These are phyloP conservation scores for Caenorhabditis sp. DNA, from an alignment of 2,888 invertebrate genomes.

Conservation along the genomic window DNA sequence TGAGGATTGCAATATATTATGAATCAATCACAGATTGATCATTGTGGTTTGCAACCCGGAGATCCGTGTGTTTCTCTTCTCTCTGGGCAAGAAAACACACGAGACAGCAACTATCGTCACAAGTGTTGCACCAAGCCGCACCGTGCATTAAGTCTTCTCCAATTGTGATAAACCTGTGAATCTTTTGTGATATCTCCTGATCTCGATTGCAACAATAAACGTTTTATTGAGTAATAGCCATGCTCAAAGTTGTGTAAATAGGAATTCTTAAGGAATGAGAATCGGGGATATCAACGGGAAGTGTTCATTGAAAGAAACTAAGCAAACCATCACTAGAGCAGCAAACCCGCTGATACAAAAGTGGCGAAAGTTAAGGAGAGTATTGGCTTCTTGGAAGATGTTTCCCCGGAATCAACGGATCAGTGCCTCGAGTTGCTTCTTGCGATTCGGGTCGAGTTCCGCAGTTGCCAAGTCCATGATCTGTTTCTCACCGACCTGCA, in stretches of 20 bases:
- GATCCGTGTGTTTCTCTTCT: neutral
- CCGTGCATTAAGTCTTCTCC: neutral
- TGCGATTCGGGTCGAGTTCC: slow-evolving; percentile 67
- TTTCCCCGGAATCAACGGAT: slow-evolving; percentile 34
- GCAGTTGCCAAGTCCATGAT: slow-evolving; percentile 64
- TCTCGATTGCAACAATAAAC: neutral
- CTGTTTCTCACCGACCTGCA: slow-evolving; percentile 65
- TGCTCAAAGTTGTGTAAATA: too few species aligned
- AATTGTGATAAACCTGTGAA: neutral
- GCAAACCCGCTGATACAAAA: slow-evolving; percentile 32
- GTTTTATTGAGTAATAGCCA: too few species aligned
- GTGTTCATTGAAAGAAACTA: slow-evolving; percentile 7
- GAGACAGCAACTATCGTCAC: neutral
- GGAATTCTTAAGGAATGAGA: too few species aligned
- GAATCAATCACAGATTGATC: neutral
- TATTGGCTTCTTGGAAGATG: neutral
- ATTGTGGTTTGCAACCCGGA: slow-evolving; percentile 19
- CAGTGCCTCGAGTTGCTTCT: slow-evolving; percentile 67
- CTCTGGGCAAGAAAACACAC: neutral
- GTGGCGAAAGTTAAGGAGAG: neutral
- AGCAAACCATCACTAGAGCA: slow-evolving; percentile 34
- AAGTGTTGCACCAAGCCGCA: neutral
- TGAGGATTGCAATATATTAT: neutral
- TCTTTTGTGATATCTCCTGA: too few species aligned
- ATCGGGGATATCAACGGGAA: slow-evolving; percentile 18